Base-by-base conservation (phyloP, 2,888 invertebrate genomes). In the Ernsta delagoae region DNA sequence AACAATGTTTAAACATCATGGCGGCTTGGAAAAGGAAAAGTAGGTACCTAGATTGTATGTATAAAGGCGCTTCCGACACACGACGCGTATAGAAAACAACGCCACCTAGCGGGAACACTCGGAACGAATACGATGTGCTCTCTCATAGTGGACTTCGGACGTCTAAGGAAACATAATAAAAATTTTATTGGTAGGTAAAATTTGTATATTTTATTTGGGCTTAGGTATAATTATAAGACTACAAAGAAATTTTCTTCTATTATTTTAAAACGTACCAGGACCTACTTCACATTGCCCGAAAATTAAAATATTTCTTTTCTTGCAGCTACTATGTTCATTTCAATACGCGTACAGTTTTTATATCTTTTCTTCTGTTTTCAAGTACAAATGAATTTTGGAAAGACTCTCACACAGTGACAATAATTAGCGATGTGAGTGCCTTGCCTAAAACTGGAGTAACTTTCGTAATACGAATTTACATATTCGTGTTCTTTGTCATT, bases 181-280 rank as follows among this genome's bases (percentile, higher is more conserved):
- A 66, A 70, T 56, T 65, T 56, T 56, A 56, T 36, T 56, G 8
- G 24, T 31, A 56, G 66, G 66, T 65, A 66, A 70, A 70, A 66
- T 66, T 65, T 70, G 36, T 57, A 70, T 70, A 70, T 70, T 66
- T 66, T 70, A 24, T 24, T 24, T n/a, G 3, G 24, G 24, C 24
- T 24, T n/a, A n/a, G 24, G 24, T 24, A 24, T n/a, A n/a, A n/a
- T n/a, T n/a, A n/a, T n/a, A n/a, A n/a, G n/a, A n/a, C n/a, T n/a
- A n/a, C n/a, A n/a, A n/a, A n/a, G n/a, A n/a, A n/a, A n/a, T n/a
- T n/a, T 24, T 24, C 24, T 24, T 24, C 24, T 24, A 24, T 24
- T 24, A 24, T 24, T 24, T 24, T 24, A 24, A 24, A 24, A 24
- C 24, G 24, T 24, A 24, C 24, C 24, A 1, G n/a, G n/a, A 24